These are phyloP conservation scores for Euleptes europaea DNA, from an alignment of 2,113 vertebrate species.

Conservation along the genomic window DNA sequence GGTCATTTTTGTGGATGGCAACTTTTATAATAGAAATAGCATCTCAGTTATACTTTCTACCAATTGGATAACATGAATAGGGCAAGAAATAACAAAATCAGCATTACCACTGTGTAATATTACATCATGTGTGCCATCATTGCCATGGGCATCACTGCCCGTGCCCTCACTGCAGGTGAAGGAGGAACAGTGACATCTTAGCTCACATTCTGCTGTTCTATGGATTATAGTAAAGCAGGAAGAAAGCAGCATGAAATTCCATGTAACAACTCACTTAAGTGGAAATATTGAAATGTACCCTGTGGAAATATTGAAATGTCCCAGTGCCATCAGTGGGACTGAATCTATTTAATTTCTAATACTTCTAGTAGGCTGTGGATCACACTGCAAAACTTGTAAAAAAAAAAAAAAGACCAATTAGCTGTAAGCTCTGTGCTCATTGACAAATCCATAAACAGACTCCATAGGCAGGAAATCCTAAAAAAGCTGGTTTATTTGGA, in stretches of 20 bases:
- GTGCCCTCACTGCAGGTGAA: neutral
- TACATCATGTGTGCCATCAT: no score
- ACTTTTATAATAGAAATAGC: slow-evolving; percentile 31
- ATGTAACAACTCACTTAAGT: neutral
- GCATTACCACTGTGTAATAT: no score
- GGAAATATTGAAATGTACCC: neutral
- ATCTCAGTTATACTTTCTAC: neutral
- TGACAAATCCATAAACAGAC: no score
- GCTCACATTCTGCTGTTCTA: neutral
- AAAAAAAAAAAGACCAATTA: neutral
- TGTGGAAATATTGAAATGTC: neutral
- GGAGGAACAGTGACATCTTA: neutral
- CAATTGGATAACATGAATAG: neutral
- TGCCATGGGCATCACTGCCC: no score
- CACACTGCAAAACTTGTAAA: neutral
- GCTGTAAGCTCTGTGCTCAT: no score
- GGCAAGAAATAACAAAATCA: no score
- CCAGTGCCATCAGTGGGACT: neutral
- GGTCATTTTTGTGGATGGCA: slow-evolving; percentile 35
- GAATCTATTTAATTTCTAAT: neutral
- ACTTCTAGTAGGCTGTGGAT: neutral
- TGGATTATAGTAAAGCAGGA: neutral
- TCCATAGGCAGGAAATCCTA: no score
- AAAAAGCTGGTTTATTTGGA: no score
- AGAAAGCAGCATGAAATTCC: neutral